A percentile compares a stretch with the other conserved stretches of the same genome.
Evolutionary conservation across 1,140 invertebrate genomes (phyloP).

Genomic region (Temnothorax nylanderi): DNA sequence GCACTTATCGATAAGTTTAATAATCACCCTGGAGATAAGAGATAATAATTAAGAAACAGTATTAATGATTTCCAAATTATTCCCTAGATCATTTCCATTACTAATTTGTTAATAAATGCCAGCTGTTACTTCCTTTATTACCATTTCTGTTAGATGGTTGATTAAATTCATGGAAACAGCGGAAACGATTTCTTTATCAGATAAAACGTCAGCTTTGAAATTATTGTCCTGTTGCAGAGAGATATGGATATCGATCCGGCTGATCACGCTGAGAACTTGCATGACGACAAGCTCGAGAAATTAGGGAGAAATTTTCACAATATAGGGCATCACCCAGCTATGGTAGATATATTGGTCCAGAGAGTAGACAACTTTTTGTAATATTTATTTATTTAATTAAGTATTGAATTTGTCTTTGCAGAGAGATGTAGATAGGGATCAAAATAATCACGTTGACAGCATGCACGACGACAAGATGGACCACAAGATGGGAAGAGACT

Average conservation of each 20-base stretch:
- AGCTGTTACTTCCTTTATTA: background rate
- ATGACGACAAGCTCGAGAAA: conserved; percentile 74
- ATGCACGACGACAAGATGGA: conserved; percentile 78
- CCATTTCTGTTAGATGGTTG: background rate
- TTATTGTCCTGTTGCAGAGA: conserved; percentile 44
- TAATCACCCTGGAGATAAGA: background rate
- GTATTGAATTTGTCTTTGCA: conserved; percentile 52
- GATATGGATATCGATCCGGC: conserved; percentile 75
- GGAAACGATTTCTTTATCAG: background rate
- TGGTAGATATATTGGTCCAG: conserved; percentile 51
- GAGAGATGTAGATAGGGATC: conserved; percentile 77
- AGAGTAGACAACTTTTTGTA: background rate
- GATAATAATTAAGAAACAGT: background rate
- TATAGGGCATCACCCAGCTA: conserved; percentile 71
- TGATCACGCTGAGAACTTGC: conserved; percentile 70
- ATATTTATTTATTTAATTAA: background rate
- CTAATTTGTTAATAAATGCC: background rate
- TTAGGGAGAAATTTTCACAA: conserved; percentile 72
- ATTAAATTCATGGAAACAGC: background rate
- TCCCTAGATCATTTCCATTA: too few species aligned
- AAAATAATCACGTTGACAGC: conserved; percentile 77
- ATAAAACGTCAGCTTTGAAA: background rate
- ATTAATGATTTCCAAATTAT: background rate
- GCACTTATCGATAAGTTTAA: background rate
- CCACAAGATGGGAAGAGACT: conserved; percentile 78